Conservation (phyloP, 2,888 invertebrate species). For the Punctoribates punctum region DNA sequence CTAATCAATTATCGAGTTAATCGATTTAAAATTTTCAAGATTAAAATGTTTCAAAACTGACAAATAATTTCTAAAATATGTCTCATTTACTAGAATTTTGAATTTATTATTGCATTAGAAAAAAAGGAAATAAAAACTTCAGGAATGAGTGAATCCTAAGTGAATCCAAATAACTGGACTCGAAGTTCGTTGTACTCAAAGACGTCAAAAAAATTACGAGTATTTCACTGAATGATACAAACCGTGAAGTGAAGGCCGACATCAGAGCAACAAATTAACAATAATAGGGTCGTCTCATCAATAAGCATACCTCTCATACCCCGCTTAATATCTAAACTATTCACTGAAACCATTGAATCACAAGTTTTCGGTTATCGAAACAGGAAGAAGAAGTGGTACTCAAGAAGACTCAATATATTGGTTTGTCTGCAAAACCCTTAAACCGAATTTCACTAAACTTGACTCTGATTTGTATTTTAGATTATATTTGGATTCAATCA, state of each 20-base stretch:
- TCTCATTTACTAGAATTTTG: too few species aligned
- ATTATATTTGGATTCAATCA: constrained; percentile 1
- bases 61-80: too few species aligned
- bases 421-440: neutral
- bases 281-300: constrained; percentile 28
- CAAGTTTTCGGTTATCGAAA: neutral
- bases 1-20: too few species aligned
- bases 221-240: constrained; percentile 30
- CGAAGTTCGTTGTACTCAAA: constrained; percentile 30
- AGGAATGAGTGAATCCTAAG: neutral
- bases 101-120: too few species aligned
- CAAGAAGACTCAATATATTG: neutral
- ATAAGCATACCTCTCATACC: too few species aligned
- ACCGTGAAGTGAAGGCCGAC: constrained; percentile 22
- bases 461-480: neutral
- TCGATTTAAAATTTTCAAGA: too few species aligned
- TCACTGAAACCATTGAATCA: constrained; percentile 32
- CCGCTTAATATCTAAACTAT: neutral
- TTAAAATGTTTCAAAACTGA: too few species aligned
- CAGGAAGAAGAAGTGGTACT: neutral
- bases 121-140: too few species aligned
- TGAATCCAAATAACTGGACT: constrained; percentile 29
- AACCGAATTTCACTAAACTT: neutral
- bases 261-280: constrained; percentile 25
- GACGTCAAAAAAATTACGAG: neutral